Evolutionary conservation across 2,113 vertebrate genomes (phyloP).

Genomic region (Rhynchopsitta pachyrhyncha): DNA sequence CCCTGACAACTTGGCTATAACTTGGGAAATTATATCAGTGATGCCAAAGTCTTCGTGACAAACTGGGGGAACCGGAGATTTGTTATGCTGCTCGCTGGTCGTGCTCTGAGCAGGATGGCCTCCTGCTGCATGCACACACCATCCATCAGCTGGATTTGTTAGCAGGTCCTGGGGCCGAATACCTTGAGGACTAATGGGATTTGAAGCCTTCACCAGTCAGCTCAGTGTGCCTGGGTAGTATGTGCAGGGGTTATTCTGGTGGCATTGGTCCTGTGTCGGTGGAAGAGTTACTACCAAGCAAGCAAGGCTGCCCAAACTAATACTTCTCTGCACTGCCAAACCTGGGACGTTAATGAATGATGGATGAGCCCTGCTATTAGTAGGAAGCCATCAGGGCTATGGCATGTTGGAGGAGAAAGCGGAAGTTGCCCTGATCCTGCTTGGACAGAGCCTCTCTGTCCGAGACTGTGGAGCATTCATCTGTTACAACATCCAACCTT

Average conservation of each 20-base stretch:
- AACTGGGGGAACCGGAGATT: neutral
- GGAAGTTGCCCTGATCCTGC: neutral
- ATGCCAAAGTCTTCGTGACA: constrained; percentile 20
- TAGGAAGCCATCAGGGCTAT: neutral
- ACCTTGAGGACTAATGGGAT: neutral
- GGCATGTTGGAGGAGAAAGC: neutral
- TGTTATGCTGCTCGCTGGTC: neutral
- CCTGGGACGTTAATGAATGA: neutral
- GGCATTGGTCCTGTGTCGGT: neutral
- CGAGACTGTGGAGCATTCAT: neutral
- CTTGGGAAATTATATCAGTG: neutral
- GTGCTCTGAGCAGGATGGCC: neutral
- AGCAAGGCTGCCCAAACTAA: neutral
- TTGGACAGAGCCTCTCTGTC: neutral
- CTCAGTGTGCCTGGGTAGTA: neutral
- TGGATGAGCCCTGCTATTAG: fast-evolving
- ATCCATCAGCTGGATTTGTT: constrained; percentile 4
- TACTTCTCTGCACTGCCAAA: neutral
- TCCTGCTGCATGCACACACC: neutral
- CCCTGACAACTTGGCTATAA: constrained; percentile 25
- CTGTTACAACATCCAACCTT: neutral
- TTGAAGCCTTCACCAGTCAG: neutral
- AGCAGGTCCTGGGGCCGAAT: neutral
- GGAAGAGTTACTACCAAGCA: neutral
- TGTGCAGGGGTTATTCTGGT: neutral